These are phyloP conservation scores for Syngnathus rostellatus DNA, from an alignment of 2,797 vertebrate species.

Conservation along the genomic window DNA sequence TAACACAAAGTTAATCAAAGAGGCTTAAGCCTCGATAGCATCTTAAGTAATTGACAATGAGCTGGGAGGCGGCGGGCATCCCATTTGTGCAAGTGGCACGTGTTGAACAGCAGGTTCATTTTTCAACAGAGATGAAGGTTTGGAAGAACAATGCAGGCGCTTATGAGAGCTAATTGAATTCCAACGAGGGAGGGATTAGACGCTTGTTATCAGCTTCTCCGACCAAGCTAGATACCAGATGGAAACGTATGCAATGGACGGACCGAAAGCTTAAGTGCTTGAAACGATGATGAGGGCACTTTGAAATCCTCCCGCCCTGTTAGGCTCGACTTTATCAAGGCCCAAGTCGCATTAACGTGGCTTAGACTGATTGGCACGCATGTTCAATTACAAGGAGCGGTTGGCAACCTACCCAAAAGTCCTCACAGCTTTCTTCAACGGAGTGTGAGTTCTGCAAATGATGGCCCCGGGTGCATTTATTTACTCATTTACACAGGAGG, in stretches of 20 bases:
- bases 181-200: conserved; percentile 79
- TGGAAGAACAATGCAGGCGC: conserved; percentile 78
- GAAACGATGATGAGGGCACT: conserved; percentile 60
- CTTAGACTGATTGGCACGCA: conserved; percentile 51
- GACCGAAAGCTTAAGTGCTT: conserved; percentile 16
- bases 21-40: conserved; percentile 81
- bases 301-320: conserved; percentile 45
- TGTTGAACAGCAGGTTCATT: conserved; percentile 84
- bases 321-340: conserved; percentile 31
- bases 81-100: conserved; percentile 82
- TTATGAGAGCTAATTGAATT: conserved; percentile 76
- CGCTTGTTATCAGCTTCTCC: conserved; percentile 78
- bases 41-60: conserved; percentile 94
- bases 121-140: conserved; percentile 84
- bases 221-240: conserved; percentile 60
- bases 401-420: conserved; percentile 3
- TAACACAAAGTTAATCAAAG: no score
- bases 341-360: conserved; percentile 43
- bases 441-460: background rate
- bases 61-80: conserved; percentile 77
- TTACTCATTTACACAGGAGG: background rate
- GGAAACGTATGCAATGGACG: conserved; percentile 33
- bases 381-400: conserved; percentile 39
- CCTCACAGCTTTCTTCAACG: background rate
- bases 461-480: background rate